Base-by-base conservation (phyloP, 2,888 invertebrate genomes). In the Diarsia rubi region DNA sequence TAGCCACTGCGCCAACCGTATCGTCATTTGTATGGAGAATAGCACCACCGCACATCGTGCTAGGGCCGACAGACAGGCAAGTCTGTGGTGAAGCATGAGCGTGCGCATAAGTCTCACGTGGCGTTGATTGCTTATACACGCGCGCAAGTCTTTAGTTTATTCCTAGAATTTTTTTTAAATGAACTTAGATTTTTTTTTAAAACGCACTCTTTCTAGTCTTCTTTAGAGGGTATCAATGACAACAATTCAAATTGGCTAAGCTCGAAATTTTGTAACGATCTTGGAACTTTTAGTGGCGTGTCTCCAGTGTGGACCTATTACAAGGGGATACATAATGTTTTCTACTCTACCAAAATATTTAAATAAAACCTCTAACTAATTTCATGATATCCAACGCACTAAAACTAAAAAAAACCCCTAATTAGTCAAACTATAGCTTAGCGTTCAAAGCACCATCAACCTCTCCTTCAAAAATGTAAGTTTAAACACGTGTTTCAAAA, bases 401-500 rank as follows among this genome's bases (percentile, higher is more conserved):
- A 2, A 27, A 21, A 47, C 14, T 3, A n/a, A 47, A 37, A 49
- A 27, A 49, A 27, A 19, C 79, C 5, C 8, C 12, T 16, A 27
- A 54, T 0, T 47, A 78, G 57, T 45, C 1, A 9, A 19, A 37
- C 59, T 45, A 65, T 80, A 9, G 73, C 73, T 3, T 72, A 75
- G 75, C 84, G 63, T 12, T 16, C 49, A 42, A 12, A 62, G 42
- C 11, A 47, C 19, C 1, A 12, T 1, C 12, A 21, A 0, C 59
- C 66, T 60, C 1, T 24, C 47, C 47, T 84, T 84, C 60, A 63
- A 67, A 70, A 75, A 63, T 66, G 63, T 74, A 66, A 78, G 71
- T 83, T 85, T 71, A 65, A 78, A 75, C 62, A 69, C 65, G 57
- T 79, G 73, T 85, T 74, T 44, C 67, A 70, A 79, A 86, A 81